Evolutionary conservation across 2,888 invertebrate genomes (phyloP).

Genomic region (Spatulosminthurus flaviceps): DNA sequence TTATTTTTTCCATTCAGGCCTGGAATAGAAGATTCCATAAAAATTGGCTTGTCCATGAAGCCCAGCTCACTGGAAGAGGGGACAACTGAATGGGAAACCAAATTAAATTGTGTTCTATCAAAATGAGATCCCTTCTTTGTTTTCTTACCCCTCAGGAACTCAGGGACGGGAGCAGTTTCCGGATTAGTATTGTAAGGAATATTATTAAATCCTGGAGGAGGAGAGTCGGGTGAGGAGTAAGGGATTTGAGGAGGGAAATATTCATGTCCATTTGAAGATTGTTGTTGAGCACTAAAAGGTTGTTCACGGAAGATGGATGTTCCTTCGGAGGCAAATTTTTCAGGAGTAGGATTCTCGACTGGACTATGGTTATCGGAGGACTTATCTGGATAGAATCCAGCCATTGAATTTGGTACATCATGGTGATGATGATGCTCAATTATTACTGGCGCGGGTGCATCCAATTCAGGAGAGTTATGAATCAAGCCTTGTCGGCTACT

Average conservation of each 20-base stretch:
- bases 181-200: slow-evolving; percentile 33
- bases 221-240: slow-evolving; percentile 19
- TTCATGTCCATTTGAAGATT: neutral
- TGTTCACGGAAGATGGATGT: slow-evolving; percentile 19
- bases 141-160: neutral
- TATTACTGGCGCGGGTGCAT: neutral
- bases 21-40: neutral
- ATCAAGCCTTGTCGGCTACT: slow-evolving; percentile 13
- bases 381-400: slow-evolving; percentile 1
- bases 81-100: slow-evolving; percentile 6
- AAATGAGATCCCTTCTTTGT: slow-evolving; percentile 27
- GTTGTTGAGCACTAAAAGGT: neutral
- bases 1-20: neutral
- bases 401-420: slow-evolving; percentile 1
- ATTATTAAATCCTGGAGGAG: slow-evolving; percentile 30
- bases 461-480: slow-evolving; percentile 3
- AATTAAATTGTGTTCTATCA: slow-evolving; percentile 44
- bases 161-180: slow-evolving; percentile 9
- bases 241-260: neutral
- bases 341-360: neutral
- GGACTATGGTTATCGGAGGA: neutral
- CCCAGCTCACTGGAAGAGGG: slow-evolving; percentile 14
- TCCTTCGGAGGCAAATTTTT: neutral
- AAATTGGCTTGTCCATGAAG: neutral
- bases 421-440: slow-evolving; percentile 40